These are phyloP conservation scores for Psilanteris sp. DNA, from an alignment of 1,140 invertebrate species.

Conservation along the genomic window DNA sequence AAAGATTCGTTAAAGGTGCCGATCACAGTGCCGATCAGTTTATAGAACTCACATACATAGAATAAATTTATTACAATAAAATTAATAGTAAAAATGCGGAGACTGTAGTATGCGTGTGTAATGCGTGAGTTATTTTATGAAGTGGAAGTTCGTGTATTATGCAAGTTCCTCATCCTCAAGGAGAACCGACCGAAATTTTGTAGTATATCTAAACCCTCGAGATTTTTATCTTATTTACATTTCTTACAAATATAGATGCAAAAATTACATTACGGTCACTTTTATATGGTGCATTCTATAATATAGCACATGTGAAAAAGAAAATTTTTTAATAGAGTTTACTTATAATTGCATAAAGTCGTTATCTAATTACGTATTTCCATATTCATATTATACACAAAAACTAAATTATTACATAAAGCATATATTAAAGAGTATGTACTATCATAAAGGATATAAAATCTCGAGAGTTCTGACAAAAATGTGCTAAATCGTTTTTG, in stretches of 20 bases:
- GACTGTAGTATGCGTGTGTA: constrained; percentile 62
- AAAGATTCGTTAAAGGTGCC: too few species aligned
- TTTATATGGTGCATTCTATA: constrained; percentile 56
- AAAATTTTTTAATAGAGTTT: constrained; percentile 28
- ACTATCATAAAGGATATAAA: constrained; percentile 51
- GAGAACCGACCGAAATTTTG: constrained; percentile 73
- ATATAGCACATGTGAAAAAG: constrained; percentile 37
- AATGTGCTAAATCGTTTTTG: constrained; percentile 74
- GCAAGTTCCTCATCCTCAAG: constrained; percentile 78
- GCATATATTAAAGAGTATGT: constrained; percentile 51
- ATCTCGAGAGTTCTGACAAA: constrained; percentile 67
- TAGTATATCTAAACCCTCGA: constrained; percentile 71
- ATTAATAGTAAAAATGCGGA: constrained; percentile 56
- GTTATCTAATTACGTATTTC: constrained; percentile 7
- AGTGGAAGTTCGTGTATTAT: constrained; percentile 74
- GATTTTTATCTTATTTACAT: constrained; percentile 66
- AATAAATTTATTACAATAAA: constrained; percentile 55
- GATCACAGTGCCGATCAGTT: constrained; percentile 51
- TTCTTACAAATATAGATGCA: constrained; percentile 41
- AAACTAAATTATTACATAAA: constrained; percentile 31
- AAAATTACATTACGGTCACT: constrained; percentile 34
- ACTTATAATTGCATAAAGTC: constrained; percentile 16
- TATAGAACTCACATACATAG: constrained; percentile 47
- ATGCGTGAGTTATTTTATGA: constrained; percentile 67
- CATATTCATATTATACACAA: constrained; percentile 1